phyloP scores from a whole-genome alignment of 2,888 invertebrate genomes.

The Drosophila subsilvestris region DNA sequence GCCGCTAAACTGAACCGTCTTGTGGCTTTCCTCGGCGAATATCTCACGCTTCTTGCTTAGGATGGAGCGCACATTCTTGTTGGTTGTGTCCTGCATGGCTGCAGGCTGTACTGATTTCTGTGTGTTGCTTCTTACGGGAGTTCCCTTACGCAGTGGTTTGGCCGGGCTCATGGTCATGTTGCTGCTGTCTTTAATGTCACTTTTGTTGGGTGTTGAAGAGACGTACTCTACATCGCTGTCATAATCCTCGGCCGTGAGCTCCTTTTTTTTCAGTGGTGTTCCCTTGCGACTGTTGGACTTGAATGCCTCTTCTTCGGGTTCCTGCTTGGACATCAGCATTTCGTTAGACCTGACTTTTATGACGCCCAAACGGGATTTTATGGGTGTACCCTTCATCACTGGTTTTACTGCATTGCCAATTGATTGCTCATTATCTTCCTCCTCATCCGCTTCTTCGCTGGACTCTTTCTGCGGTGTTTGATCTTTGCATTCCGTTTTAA shows the following conservation, averaged over 20 bases:
- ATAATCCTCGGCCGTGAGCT: background rate
- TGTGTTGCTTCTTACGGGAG: constrained; percentile 31
- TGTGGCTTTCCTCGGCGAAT: constrained; percentile 65
- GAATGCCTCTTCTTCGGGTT: background rate
- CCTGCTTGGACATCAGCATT: background rate
- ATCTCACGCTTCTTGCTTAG: constrained; percentile 61
- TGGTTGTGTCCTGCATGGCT: constrained; percentile 1
- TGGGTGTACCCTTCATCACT: constrained; percentile 34
- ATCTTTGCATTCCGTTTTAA: constrained; percentile 6
- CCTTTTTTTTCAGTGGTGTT: constrained; percentile 25
- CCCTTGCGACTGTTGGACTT: constrained; percentile 43
- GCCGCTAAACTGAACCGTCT: constrained; percentile 76
- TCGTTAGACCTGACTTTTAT: constrained; percentile 24
- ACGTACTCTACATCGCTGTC: background rate
- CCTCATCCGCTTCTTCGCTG: constrained; percentile 9
- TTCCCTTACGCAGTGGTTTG: constrained; percentile 41
- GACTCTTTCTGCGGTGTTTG: background rate
- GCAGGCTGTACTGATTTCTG: background rate
- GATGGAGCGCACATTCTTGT: constrained; percentile 53
- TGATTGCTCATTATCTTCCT: background rate
- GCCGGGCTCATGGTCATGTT: background rate
- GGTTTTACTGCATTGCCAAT: constrained; percentile 15
- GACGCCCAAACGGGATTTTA: constrained; percentile 8
- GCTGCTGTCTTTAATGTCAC: background rate
- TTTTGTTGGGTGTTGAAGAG: constrained; percentile 7